phyloP scores from a whole-genome alignment of 2,797 vertebrate species.

The Trichosurus vulpecula region DNA sequence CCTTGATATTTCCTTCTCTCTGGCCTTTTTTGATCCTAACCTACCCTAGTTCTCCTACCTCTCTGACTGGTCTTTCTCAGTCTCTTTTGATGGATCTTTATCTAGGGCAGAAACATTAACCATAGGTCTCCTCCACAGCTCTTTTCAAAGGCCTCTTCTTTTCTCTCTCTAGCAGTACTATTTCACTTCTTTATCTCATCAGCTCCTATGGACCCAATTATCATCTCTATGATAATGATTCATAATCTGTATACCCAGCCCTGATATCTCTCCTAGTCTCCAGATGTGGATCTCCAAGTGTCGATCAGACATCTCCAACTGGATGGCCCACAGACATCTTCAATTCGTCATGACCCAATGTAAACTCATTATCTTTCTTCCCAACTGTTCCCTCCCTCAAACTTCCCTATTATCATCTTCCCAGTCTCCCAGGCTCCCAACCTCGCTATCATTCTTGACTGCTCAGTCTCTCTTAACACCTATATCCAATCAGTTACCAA shows the following conservation, averaged over 20 bases:
- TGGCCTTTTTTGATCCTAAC: too few relatives aligned
- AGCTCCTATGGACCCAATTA: too few relatives aligned
- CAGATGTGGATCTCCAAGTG: neutral
- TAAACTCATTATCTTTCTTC: neutral
- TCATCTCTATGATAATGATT: too few relatives aligned
- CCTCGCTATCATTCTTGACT: neutral
- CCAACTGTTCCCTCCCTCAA: neutral
- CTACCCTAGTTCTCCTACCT: too few relatives aligned
- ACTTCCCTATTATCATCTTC: neutral
- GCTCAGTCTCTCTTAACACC: neutral
- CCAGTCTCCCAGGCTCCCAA: neutral
- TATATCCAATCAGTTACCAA: neutral
- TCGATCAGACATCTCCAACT: neutral
- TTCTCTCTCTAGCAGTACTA: too few relatives aligned
- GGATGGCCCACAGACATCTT: neutral
- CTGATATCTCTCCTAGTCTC: neutral
- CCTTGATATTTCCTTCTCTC: neutral
- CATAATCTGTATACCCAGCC: too few relatives aligned
- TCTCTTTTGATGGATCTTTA: too few relatives aligned
- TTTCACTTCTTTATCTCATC: too few relatives aligned
- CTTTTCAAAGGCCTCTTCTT: too few relatives aligned
- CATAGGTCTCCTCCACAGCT: too few relatives aligned
- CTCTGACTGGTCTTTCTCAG: too few relatives aligned
- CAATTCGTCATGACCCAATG: neutral
- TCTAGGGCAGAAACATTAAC: too few relatives aligned